These are phyloP conservation scores for Griposia aprilina DNA, from an alignment of 2,888 invertebrate genomes.

Conservation along the genomic window DNA sequence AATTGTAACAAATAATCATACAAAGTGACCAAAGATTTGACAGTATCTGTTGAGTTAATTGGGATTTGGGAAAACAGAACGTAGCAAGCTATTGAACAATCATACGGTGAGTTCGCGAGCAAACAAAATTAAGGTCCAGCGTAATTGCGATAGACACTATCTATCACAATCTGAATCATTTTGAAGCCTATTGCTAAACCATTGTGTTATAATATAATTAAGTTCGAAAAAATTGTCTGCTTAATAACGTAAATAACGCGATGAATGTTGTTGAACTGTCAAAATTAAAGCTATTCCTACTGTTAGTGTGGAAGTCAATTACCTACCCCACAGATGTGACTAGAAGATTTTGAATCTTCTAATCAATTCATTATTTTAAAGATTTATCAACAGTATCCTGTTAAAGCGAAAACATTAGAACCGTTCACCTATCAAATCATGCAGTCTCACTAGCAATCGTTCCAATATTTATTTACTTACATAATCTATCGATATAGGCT, in stretches of 20 bases:
- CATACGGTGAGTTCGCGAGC: background rate
- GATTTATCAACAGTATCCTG: background rate
- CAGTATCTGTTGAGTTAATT: background rate
- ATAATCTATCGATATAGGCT: constrained; percentile 55
- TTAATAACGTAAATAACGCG: too few species aligned
- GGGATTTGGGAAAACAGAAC: background rate
- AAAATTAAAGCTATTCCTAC: too few species aligned
- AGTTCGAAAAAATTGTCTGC: too few species aligned
- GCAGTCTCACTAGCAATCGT: constrained; percentile 14
- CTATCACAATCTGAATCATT: too few species aligned
- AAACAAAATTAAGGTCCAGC: background rate
- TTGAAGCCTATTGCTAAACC: too few species aligned
- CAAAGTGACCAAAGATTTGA: background rate
- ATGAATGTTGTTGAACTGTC: too few species aligned
- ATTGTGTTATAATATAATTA: too few species aligned
- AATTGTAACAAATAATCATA: background rate
- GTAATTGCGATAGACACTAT: too few species aligned
- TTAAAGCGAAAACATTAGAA: background rate
- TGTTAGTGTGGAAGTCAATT: too few species aligned
- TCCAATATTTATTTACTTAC: constrained; percentile 53
- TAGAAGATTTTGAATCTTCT: too few species aligned
- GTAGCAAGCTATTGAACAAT: background rate
- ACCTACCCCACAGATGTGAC: too few species aligned
- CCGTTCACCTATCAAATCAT: background rate
- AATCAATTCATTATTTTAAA: background rate